Evolutionary conservation across 2,888 invertebrate species (phyloP), one percentile per base, ranked within the genome.

Genomic region (Sycophila texana): DNA sequence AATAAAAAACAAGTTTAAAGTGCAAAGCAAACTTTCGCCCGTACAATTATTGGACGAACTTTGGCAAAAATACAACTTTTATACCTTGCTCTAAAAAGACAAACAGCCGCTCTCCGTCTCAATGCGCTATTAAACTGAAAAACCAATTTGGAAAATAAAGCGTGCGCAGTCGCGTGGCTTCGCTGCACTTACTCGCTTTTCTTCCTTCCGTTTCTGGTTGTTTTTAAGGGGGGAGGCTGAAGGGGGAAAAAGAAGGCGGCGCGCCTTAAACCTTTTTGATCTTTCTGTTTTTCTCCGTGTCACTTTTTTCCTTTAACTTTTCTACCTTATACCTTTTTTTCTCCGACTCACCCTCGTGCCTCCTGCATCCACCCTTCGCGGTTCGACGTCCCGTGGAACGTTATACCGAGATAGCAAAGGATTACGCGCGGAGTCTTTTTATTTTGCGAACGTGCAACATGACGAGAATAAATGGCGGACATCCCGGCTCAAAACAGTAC

Each of bases 381-480:
- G 83, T 83, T 83, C 83, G 84, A 84, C 83, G 86, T 86, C 85
- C 84, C 84, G 73, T 83, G 86, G 84, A 86, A 87, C 86, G 86
- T 26, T 26, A 26, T 86, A 87, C 84, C 85, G 85, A 88, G 86
- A 88, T 87, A 87, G 87, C 85, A 77, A 82, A 85, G 86, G 87
- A 88, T 88, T 88, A 88, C 86, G 85, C 84, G 79, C 26, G 76
- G 80, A 80, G 81, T 83, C 83, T 84, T 84, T 84, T 83, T 82
- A 77, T 81, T 84, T 82, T 70, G 76, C 68, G 82, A 79, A 77
- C 82, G 76, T 83, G 81, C 84, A 87, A 88, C 88, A 87, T 88
- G 89, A 89, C 86, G 85, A 86, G 89, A 89, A 89, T 89, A 87
- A 88, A 87, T 87, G 86, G 84, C 85, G 85, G 84, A 83, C 84